Base-by-base conservation (phyloP, 2,888 invertebrate genomes). In the Neoascia interrupta region DNA sequence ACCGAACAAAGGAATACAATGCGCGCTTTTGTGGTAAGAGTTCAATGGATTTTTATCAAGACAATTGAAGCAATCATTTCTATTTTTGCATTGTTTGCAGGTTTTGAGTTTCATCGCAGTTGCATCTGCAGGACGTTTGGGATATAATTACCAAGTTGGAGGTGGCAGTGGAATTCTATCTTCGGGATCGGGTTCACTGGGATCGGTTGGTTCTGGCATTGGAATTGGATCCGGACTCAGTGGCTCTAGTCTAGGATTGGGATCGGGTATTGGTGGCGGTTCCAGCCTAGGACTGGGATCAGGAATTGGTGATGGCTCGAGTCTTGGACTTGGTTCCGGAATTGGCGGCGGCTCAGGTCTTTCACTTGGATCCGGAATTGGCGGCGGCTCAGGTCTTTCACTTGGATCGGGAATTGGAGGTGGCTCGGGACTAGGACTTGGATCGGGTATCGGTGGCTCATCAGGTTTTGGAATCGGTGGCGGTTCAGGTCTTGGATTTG, bases 91-190 rank as follows among this genome's bases (percentile, higher is more conserved):
- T 26, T 2, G 0, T 1, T 16, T 60, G 39, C n/a, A 79, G 76
- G 39, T 79, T 60, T 18, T 79, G 8, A 54, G 76, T 41, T 43
- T 79, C 21, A 28, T 72, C n/a, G 72, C 66, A 66, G 47, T 86
- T 56, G 83, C 83, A 43, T 69, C 69, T 43, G 83, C 83, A 60
- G 81, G 81, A 41, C 82, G 82, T 49, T 72, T 85, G 80, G 85
- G 86, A 5, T 86, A 86, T 39, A 84, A 83, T 61, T 86, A 85
- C 37, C 82, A 81, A 51, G 3, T 31, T 31, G 31, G 31, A 4
- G 8, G 4, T n/a, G 8, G 31, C 8, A n/a, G 8, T 31, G 31
- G 31, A 31, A 8, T 31, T 6, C 10, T 8, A 31, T 31, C 31
- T 15, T 37, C 43, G 16, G 43, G 21, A 11, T 43, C 18, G 31